Percentiles rank a stretch among this genome's conserved stretches.
Evolutionary conservation across 2,797 vertebrate species (phyloP).

Genomic region (Lagorchestes hirsutus): DNA sequence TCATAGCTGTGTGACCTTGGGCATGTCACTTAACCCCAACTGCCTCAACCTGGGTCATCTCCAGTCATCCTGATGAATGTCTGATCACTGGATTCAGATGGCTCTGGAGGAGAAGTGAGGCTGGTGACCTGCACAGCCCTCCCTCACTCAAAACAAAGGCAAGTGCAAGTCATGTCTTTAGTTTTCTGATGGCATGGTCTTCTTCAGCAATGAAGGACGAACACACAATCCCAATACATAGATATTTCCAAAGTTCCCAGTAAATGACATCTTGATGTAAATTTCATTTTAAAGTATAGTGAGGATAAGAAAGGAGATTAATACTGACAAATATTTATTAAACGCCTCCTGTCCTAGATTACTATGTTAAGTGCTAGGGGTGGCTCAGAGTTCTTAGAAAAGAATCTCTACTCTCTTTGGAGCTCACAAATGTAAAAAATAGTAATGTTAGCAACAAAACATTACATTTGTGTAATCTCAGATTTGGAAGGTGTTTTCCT

Average conservation of each 20-base stretch:
- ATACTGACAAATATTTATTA: neutral
- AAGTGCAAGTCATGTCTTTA: too few species aligned
- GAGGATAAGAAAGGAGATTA: constrained; percentile 2
- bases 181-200: too few species aligned
- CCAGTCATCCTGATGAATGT: too few species aligned
- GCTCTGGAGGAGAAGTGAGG: too few species aligned
- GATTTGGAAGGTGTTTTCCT: neutral
- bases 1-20: too few species aligned
- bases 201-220: too few species aligned
- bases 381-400: neutral
- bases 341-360: neutral
- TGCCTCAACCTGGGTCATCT: too few species aligned
- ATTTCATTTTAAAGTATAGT: constrained; percentile 20
- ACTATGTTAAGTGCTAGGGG: neutral
- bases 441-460: neutral
- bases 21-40: too few species aligned
- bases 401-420: neutral
- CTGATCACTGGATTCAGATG: too few species aligned
- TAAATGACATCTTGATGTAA: neutral
- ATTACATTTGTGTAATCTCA: neutral
- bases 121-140: too few species aligned
- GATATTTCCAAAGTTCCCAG: neutral
- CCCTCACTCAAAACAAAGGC: too few species aligned
- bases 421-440: neutral
- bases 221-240: neutral